Evolutionary conservation across 2,888 invertebrate genomes (phyloP), one percentile per base, ranked within the genome.

Genomic region (Chrysotoxum bicinctum): DNA sequence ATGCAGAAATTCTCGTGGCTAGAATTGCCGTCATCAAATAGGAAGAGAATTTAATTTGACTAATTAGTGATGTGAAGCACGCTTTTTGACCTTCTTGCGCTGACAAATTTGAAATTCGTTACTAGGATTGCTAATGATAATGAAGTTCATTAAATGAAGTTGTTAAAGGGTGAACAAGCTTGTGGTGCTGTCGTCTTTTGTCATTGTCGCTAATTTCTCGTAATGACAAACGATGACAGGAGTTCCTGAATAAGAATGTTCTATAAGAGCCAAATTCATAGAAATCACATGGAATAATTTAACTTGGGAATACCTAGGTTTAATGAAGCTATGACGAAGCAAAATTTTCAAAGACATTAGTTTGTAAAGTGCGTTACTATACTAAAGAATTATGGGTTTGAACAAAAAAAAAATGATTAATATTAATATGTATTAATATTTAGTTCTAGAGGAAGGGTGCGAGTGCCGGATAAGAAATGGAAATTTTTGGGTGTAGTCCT

Each of bases 41-140:
- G 19, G 40, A 37, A 16, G 7, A 9, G 30, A 50, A n/a, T 26
- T 23, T 40, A 73, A 58, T 66, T 16, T 23, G 50, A 50, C 60
- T 74, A 66, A 76, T 84, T 84, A 79, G 70, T 37, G 43, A 84
- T 79, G 74, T 35, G 6, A 52, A 70, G 37, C 84, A 84, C 75
- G 84, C 52, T 60, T 72, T 72, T 48, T 45, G 40, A 52, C 37
- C 50, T 56, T 74, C 69, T 78, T 58, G 16, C 14, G 69, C 64
- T 75, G 30, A 37, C 26, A 45, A 60, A 72, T 68, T 54, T 45
- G 48, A 37, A 68, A 76, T 72, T 72, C 60, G 72, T 68, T 75
- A 1, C 43, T 19, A 52, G 45, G 58, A 70, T 37, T 84, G 43
- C 26, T 79, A 84, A 84, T 80, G 75, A 84, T 79, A 84, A 84